Base-by-base conservation (phyloP, 2,888 invertebrate species). In the Deilephila porcellus region DNA sequence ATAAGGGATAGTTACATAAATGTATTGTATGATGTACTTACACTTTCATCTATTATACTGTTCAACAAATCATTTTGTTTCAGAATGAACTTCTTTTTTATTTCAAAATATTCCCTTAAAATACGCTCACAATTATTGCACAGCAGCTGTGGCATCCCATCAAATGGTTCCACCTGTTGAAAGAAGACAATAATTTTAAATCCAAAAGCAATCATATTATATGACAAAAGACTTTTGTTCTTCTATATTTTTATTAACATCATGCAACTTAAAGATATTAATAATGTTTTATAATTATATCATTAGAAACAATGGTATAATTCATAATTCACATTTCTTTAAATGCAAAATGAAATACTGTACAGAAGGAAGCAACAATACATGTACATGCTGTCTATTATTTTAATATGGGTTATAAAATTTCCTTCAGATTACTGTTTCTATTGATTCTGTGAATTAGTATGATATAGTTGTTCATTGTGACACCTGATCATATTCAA, bases 141-240 rank as follows among this genome's bases (percentile, higher is more conserved):
- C 73, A 95, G 87, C 29, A 95, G 79, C 78, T 94, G 94, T 59
- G 95, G 91, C 5, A 95, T 82, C 11, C 93, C 90, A 87, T 95
- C 94, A 87, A 90, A 93, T 11, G 86, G 87, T 74, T 90, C 85
- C 29, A 93, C 89, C 94, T 94, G 82, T 74, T 90, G 89, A n/a
- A 37, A 73, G 34, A 4, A 45, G 3, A 45, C 11, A 11, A 3
- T 45, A 45, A 45, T 45, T 11, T 11, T 14, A 14, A 45, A 32
- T 32, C 32, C 11, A 45, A 45, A 11, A 45, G 3, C 45, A 45
- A 14, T 14, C 14, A 11, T 11, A 29, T 14, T 14, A 3, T 60
- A 60, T 17, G 29, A 5, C 8, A 3, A 11, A 60, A 29, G 29
- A 60, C 3, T 60, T 45, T 45, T 45, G 14, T 45, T 3, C 11